Conservation (phyloP, 1,140 invertebrate genomes). For the Mactra quadrangularis region DNA sequence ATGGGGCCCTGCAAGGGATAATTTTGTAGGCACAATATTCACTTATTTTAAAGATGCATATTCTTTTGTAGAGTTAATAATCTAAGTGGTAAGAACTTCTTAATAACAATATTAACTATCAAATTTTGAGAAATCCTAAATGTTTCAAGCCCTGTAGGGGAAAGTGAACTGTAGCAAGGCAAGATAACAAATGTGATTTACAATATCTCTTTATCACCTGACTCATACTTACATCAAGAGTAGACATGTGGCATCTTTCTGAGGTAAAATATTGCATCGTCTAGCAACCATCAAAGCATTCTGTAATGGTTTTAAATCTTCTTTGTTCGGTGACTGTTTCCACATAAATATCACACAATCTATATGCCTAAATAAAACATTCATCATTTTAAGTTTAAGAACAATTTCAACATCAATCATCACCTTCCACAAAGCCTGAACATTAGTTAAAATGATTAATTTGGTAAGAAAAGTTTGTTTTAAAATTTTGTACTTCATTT, state of each 20-base stretch:
- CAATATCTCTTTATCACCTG: no score
- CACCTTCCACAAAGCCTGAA: background rate
- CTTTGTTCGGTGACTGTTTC: background rate
- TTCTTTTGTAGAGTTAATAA: no score
- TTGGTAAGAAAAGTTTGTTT: background rate
- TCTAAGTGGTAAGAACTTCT: no score
- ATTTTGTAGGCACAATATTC: no score
- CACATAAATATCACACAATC: constrained; percentile 9
- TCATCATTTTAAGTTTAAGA: background rate
- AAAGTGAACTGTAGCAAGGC: no score
- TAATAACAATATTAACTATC: no score
- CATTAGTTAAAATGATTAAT: background rate
- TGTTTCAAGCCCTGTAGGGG: no score
- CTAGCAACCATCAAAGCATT: constrained; percentile 11
- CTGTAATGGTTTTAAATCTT: background rate
- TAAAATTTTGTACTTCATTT: no score
- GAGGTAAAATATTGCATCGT: background rate
- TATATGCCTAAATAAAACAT: background rate
- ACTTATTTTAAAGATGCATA: no score
- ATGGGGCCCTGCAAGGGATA: no score
- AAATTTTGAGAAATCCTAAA: no score
- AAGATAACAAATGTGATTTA: no score
- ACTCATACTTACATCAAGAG: constrained; percentile 5
- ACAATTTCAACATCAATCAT: background rate
- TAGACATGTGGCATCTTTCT: background rate